A percentile compares a stretch with the other conserved stretches of the same genome.
These are phyloP conservation scores for Gymnodraco acuticeps DNA, from an alignment of 2,797 vertebrate genomes.

Conservation along the genomic window DNA sequence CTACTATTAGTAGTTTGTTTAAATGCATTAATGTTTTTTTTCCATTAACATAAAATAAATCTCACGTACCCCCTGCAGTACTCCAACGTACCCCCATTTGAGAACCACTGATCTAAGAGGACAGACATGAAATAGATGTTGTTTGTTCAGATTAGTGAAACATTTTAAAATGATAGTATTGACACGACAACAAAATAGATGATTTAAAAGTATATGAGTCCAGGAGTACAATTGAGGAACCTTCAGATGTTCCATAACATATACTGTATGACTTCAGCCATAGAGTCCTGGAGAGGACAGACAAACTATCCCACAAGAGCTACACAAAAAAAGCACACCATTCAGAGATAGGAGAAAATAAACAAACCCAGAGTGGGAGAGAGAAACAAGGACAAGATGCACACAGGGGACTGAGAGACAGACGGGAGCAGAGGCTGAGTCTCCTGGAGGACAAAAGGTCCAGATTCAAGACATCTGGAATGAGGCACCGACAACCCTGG, in stretches of 20 bases:
- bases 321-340: neutral
- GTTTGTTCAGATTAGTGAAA: neutral
- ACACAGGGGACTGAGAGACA: neutral
- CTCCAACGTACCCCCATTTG: too few species aligned
- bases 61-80: too few species aligned
- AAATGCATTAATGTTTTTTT: too few species aligned
- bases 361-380: too few species aligned
- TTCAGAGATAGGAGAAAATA: neutral
- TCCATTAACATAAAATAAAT: too few species aligned
- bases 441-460: neutral
- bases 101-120: too few species aligned
- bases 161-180: neutral
- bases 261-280: neutral
- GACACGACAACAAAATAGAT: neutral
- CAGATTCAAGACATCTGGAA: neutral
- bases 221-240: neutral
- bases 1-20: too few species aligned
- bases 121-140: neutral
- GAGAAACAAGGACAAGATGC: neutral
- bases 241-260: neutral
- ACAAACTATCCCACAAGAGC: neutral
- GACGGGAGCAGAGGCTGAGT: neutral
- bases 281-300: constrained; percentile 1
- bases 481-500: neutral
- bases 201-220: neutral